Evolutionary conservation across 2,888 invertebrate species (phyloP).

Genomic region (Sphinx pinastri): DNA sequence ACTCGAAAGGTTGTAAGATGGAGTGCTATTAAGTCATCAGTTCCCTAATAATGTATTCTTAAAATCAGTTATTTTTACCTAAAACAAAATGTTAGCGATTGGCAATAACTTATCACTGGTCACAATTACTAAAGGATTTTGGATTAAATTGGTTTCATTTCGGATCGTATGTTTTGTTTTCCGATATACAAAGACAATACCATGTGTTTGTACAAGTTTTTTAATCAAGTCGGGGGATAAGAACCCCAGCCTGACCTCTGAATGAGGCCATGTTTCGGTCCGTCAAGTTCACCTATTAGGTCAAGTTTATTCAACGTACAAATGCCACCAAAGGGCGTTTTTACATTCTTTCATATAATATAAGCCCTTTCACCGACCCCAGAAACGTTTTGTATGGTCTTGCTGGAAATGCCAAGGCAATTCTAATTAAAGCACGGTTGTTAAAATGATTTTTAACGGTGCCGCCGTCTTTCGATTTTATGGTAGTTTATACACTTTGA

Average conservation of each 20-base stretch:
- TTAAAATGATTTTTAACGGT: slow-evolving; percentile 17
- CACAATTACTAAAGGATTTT: too few relatives aligned
- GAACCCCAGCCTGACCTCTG: slow-evolving; percentile 34
- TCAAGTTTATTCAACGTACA: slow-evolving; percentile 71
- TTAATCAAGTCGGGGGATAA: slow-evolving; percentile 40
- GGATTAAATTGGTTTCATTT: too few relatives aligned
- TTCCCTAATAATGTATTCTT: too few relatives aligned
- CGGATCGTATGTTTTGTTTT: too few relatives aligned
- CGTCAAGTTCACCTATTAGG: slow-evolving; percentile 53
- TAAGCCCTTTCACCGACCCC: slow-evolving; percentile 31
- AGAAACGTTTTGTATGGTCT: not conserved
- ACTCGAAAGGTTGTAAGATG: not conserved
- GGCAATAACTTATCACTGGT: too few relatives aligned
- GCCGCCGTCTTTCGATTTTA: not conserved
- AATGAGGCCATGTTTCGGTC: slow-evolving; percentile 41
- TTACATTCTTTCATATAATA: slow-evolving; percentile 28
- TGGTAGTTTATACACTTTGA: not conserved
- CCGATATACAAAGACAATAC: too few relatives aligned
- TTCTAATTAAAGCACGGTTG: slow-evolving; percentile 7
- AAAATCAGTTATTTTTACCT: too few relatives aligned
- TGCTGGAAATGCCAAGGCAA: slow-evolving; percentile 11
- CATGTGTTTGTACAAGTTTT: not conserved
- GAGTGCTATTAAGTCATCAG: too few relatives aligned
- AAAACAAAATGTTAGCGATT: too few relatives aligned
- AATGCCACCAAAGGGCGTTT: slow-evolving; percentile 40